Percentiles rank a stretch among this genome's conserved stretches.
These are phyloP conservation scores for Cyphomyrmex costatus DNA, from an alignment of 1,140 invertebrate genomes.

Conservation along the genomic window DNA sequence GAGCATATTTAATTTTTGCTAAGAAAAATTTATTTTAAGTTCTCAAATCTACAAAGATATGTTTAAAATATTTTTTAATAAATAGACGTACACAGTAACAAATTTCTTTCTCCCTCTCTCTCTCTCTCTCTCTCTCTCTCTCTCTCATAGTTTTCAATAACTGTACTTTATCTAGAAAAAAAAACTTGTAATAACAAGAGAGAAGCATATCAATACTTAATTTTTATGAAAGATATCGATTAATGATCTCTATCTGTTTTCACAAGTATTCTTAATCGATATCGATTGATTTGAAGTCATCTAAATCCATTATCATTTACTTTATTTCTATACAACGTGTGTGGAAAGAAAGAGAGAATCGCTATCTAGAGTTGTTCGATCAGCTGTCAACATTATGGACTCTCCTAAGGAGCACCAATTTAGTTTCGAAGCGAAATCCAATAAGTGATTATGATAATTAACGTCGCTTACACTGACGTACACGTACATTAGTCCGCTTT, in stretches of 20 bases:
- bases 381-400: neutral
- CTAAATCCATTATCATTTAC: neutral
- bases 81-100: neutral
- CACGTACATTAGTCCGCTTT: slow-evolving; percentile 47
- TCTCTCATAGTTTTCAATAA: neutral
- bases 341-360: neutral
- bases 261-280: neutral
- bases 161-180: neutral
- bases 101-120: neutral
- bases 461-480: slow-evolving; percentile 8
- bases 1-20: neutral
- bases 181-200: neutral
- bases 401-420: slow-evolving; percentile 1
- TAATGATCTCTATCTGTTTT: neutral
- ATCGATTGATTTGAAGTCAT: neutral
- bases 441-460: slow-evolving; percentile 58
- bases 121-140: too few relatives aligned
- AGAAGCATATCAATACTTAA: neutral
- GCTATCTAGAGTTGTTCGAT: neutral
- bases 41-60: neutral
- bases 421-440: neutral
- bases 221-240: neutral
- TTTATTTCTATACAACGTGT: neutral
- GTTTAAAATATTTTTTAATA: neutral
- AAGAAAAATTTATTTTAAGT: neutral